A percentile compares a stretch with the other conserved stretches of the same genome.
Evolutionary conservation across 2,113 vertebrate species (phyloP).

Genomic region (Boleophthalmus pectinirostris): DNA sequence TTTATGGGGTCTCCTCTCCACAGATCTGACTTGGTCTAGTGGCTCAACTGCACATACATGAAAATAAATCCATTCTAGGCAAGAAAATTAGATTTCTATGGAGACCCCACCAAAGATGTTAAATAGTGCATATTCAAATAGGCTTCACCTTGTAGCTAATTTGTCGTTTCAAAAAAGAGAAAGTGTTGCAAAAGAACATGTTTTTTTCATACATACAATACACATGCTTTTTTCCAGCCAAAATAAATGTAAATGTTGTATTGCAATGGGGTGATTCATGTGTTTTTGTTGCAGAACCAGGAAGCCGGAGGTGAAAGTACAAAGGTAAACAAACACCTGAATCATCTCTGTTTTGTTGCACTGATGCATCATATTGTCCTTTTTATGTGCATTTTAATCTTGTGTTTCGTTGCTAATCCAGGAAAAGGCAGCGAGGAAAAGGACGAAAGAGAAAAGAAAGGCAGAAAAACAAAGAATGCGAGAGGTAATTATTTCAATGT

Average conservation of each 20-base stretch:
- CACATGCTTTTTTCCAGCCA: too few relatives aligned
- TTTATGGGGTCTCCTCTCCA: too few relatives aligned
- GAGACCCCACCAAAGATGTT: background rate
- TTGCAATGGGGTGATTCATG: constrained; percentile 15
- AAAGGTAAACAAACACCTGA: constrained; percentile 63
- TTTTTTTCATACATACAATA: background rate
- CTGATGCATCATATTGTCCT: background rate
- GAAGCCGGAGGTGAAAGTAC: constrained; percentile 64
- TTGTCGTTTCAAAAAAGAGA: background rate
- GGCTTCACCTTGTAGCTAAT: too few relatives aligned
- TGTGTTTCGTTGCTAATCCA: constrained; percentile 23
- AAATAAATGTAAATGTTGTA: background rate
- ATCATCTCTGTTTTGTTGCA: background rate
- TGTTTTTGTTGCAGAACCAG: constrained; percentile 63
- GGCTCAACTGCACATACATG: too few relatives aligned
- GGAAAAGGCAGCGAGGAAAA: constrained; percentile 69
- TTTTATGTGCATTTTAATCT: background rate
- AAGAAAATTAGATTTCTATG: background rate
- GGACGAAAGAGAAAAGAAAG: constrained; percentile 76
- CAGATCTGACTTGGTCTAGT: too few relatives aligned
- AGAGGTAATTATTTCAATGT: constrained; percentile 56
- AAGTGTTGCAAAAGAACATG: background rate
- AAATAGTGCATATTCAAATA: too few relatives aligned
- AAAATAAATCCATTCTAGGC: too few relatives aligned
- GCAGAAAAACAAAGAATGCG: constrained; percentile 75